phyloP scores from a whole-genome alignment of 2,888 invertebrate genomes.

The Lymantria dispar region DNA sequence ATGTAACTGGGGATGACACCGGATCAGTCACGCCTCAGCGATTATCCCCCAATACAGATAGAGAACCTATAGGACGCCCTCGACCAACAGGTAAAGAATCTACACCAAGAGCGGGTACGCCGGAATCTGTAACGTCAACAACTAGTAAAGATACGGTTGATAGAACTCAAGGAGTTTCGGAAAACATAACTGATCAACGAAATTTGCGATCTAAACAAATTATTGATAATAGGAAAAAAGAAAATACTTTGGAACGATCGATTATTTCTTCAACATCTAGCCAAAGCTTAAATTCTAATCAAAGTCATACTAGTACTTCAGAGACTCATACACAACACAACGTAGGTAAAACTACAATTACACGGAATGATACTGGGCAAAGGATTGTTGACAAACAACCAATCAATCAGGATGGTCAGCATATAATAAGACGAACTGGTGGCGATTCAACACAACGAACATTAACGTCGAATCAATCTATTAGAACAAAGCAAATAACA shows the following conservation, averaged over 20 bases:
- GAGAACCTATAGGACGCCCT: constrained; percentile 29
- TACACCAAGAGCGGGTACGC: constrained; percentile 42
- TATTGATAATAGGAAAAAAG: constrained; percentile 32
- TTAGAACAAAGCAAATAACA: constrained; percentile 65
- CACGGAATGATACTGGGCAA: constrained; percentile 39
- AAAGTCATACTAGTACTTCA: constrained; percentile 24
- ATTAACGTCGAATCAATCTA: constrained; percentile 44
- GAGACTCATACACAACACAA: constrained; percentile 37
- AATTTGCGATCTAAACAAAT: constrained; percentile 42
- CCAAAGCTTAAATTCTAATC: constrained; percentile 34
- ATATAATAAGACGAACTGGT: constrained; percentile 26
- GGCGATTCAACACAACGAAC: constrained; percentile 48
- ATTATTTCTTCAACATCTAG: constrained; percentile 35
- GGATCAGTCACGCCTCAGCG: constrained; percentile 25
- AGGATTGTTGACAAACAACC: constrained; percentile 34
- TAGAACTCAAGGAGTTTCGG: constrained; percentile 27
- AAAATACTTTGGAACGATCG: constrained; percentile 39
- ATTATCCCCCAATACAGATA: constrained; percentile 23
- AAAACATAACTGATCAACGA: constrained; percentile 35
- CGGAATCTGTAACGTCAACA: constrained; percentile 44
- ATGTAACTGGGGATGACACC: constrained; percentile 62
- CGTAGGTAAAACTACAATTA: constrained; percentile 28
- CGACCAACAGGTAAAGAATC: constrained; percentile 34
- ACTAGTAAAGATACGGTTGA: constrained; percentile 36
- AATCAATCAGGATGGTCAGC: constrained; percentile 33